Conservation (phyloP, 2,113 vertebrate species). For the Ramphastos sulfuratus region DNA sequence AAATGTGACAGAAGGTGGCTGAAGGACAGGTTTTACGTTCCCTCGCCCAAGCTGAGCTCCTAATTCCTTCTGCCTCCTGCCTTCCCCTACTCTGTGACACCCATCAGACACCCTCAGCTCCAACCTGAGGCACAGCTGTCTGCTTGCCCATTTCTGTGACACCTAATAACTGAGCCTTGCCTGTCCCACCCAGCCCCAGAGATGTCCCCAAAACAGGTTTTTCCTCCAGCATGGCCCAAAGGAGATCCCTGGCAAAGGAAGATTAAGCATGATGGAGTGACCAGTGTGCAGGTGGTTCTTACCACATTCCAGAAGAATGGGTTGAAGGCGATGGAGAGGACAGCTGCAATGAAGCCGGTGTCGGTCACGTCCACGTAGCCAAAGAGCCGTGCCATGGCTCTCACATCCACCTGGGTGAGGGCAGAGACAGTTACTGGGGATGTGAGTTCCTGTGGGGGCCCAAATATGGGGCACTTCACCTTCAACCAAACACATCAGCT, state of each 20-base stretch:
- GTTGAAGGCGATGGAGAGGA: constrained; percentile 74
- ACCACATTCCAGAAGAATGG: constrained; percentile 84
- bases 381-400: constrained; percentile 69
- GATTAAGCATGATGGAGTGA: not conserved
- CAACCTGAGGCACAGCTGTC: not conserved
- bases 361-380: constrained; percentile 69
- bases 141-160: not conserved
- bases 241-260: not conserved
- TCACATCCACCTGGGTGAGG: constrained; percentile 42
- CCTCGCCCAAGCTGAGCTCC: not conserved
- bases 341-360: constrained; percentile 58
- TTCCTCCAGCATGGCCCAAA: not conserved
- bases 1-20: not conserved
- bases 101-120: not conserved
- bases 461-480: fast-evolving
- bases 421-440: not conserved
- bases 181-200: not conserved
- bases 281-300: not conserved
- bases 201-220: not conserved
- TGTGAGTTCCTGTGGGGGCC: fast-evolving
- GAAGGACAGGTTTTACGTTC: not conserved
- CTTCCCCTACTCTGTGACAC: not conserved
- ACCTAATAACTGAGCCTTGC: fast-evolving
- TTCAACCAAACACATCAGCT: not conserved
- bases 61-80: not conserved